Base-by-base conservation (phyloP, 2,888 invertebrate species). In the Apamea sordens region DNA sequence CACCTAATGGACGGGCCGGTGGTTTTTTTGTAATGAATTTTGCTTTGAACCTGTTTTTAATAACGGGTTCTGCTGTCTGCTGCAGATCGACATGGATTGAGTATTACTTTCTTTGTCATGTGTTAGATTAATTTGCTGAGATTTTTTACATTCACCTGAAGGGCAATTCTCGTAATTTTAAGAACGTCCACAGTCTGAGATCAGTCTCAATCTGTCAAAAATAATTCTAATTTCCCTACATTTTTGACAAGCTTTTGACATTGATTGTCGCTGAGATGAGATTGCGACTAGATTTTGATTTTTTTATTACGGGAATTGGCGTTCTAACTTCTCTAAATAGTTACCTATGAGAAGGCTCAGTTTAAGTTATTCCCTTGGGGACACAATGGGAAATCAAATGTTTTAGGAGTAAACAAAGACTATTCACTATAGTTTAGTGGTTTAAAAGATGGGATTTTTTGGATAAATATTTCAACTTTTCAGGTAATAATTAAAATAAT, bases 41-140 rank as follows among this genome's bases (percentile, higher is more conserved):
- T n/a, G 36, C 28, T 77, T 72, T 56, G 53, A 36, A 41, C 24
- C 18, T 70, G n/a, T 70, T 80, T 69, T 65, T 81, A 76, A 64
- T 41, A 69, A 75, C 28, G 18, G 28, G 10, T 24, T 28, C 4
- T 32, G 24, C n/a, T 24, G 32, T 65, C 28, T 56, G 36, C 28
- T 59, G 18, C 56, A 56, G 56, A 47, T 73, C 0, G 10, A 41
- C 59, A 21, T 67, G 50, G 11, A 53, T 32, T 36, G n/a, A 24
- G 36, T 36, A 24, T 44, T 21, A 59, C 18, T 56, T 24, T 24
- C 53, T 24, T 47, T 21, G 65, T 65, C n/a, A 7, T 47, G n/a
- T 44, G 2, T 36, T 10, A 13, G 18, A 24, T 64, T 36, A 11
- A 50, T 70, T n/a, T 70, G 28, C 13, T n/a, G 47, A n/a, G 41